These are phyloP conservation scores for Scaptomyza caliginosa DNA, from an alignment of 2,888 invertebrate genomes.

Conservation along the genomic window DNA sequence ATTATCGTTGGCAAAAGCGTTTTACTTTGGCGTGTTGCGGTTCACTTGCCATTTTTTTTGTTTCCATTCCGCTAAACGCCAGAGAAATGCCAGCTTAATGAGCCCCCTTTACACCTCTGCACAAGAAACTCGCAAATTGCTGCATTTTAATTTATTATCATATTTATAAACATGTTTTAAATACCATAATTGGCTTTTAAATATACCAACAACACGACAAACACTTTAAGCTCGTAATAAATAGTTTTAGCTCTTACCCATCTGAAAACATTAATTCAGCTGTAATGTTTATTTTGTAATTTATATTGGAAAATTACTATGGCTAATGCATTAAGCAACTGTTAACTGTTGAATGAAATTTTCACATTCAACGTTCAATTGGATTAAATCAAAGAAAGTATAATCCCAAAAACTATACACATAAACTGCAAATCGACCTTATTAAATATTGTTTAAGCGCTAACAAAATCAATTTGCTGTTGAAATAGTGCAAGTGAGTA, in stretches of 20 bases:
- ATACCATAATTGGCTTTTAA: slow-evolving; percentile 1
- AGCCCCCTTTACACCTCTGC: not conserved
- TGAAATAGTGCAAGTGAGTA: slow-evolving; percentile 8
- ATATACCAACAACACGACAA: not conserved
- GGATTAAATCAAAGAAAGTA: not conserved
- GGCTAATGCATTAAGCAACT: not conserved
- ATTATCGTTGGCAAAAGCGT: slow-evolving; percentile 57
- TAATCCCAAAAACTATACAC: not conserved
- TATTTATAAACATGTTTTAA: slow-evolving; percentile 33
- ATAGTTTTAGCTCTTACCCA: not conserved
- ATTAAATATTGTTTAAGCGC: slow-evolving; percentile 6
- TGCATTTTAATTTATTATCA: slow-evolving; percentile 9
- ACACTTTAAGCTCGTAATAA: not conserved
- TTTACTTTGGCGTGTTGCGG: slow-evolving; percentile 61
- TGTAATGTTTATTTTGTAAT: not conserved
- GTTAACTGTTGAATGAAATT: not conserved
- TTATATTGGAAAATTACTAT: not conserved
- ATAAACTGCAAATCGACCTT: not conserved
- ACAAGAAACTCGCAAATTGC: not conserved
- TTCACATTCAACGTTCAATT: slow-evolving; percentile 6
- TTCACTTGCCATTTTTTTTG: slow-evolving; percentile 65
- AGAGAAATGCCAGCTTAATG: slow-evolving; percentile 28
- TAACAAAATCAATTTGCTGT: slow-evolving; percentile 11
- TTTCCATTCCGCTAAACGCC: slow-evolving; percentile 49
- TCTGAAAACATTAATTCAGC: not conserved